These are phyloP conservation scores for Bursaphelenchus okinawaensis DNA, from an alignment of 2,888 invertebrate species.

Conservation along the genomic window DNA sequence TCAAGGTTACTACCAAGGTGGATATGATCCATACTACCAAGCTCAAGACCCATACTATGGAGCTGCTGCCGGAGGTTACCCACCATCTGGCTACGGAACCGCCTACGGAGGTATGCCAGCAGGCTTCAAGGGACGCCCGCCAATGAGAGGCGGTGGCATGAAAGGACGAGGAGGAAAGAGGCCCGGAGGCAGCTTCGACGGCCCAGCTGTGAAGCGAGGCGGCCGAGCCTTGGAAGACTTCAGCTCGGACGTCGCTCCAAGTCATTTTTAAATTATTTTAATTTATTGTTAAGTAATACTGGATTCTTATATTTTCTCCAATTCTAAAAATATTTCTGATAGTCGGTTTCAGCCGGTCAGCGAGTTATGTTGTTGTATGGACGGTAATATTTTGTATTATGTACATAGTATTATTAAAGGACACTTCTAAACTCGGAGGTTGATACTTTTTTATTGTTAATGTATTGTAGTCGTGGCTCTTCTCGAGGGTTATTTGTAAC, in stretches of 20 bases:
- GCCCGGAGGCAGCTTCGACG: neutral
- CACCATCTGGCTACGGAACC: neutral
- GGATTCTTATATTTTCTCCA: no score
- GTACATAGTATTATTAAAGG: no score
- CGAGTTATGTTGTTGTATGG: no score
- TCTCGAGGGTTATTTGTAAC: no score
- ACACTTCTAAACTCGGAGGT: no score
- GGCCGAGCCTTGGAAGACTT: neutral
- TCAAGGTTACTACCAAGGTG: neutral
- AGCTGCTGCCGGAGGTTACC: neutral
- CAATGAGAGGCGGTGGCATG: neutral
- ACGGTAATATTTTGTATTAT: no score
- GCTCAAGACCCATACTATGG: conserved; percentile 17
- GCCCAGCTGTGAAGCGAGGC: neutral
- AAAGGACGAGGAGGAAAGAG: neutral
- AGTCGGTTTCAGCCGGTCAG: no score
- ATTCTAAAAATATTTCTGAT: no score
- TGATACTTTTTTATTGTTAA: no score
- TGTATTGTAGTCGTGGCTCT: no score
- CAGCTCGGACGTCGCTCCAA: neutral
- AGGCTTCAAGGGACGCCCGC: neutral
- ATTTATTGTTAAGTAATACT: neutral
- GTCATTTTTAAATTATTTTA: neutral
- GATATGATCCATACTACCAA: conserved; percentile 3
- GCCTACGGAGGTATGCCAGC: neutral